Percentiles rank a stretch among this genome's conserved stretches.
phyloP scores from a whole-genome alignment of 23 tunicate species.

The Trididemnum miniatum region DNA sequence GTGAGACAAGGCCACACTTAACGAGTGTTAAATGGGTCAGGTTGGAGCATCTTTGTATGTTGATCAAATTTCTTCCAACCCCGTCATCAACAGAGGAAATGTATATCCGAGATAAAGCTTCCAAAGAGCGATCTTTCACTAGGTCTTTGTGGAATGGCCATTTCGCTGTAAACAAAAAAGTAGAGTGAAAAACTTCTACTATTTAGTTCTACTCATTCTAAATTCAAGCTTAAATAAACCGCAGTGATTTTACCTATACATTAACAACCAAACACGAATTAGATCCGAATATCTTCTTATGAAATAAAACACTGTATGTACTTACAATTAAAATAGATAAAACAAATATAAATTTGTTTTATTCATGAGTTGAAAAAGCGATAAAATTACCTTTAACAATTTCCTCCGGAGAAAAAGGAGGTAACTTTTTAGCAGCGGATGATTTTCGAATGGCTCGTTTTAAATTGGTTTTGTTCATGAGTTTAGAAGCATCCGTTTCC shows the following conservation, averaged over 20 bases:
- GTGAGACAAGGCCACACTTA: slow-evolving; percentile 56
- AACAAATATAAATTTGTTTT: too few relatives aligned
- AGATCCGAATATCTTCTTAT: too few relatives aligned
- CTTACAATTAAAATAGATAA: too few relatives aligned
- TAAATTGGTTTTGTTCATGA: neutral
- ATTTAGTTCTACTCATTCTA: too few relatives aligned
- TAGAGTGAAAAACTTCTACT: too few relatives aligned
- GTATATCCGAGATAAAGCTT: slow-evolving; percentile 25
- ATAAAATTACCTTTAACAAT: slow-evolving; percentile 49
- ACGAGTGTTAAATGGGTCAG: slow-evolving; percentile 63
- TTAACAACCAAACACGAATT: too few relatives aligned
- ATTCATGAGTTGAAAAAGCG: too few relatives aligned
- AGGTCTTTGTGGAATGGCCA: slow-evolving; percentile 32
- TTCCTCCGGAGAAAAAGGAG: slow-evolving; percentile 44
- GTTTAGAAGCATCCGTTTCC: neutral
- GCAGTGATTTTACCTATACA: too few relatives aligned
- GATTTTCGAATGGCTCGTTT: slow-evolving; percentile 54
- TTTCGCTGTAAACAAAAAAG: too few relatives aligned
- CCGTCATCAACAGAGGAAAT: neutral
- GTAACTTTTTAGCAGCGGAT: slow-evolving; percentile 72
- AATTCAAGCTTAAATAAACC: too few relatives aligned
- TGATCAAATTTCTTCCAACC: slow-evolving; percentile 42
- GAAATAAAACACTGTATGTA: too few relatives aligned
- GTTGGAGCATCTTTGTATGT: slow-evolving; percentile 38
- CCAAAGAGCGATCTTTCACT: neutral